Conservation (phyloP, 2,888 invertebrate species). For the Andricus curvator region DNA sequence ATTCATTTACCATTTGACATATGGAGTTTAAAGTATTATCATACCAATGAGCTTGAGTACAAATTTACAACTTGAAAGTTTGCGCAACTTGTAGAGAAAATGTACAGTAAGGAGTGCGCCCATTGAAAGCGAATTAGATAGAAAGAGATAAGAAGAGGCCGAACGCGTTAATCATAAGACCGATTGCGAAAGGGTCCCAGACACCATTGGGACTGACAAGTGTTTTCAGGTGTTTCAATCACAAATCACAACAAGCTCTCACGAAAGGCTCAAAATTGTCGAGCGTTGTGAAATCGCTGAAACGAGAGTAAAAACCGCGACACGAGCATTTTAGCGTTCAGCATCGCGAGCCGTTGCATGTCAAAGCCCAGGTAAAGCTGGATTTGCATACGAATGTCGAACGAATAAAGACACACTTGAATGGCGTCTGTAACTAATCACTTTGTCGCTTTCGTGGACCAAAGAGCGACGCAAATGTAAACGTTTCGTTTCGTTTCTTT, state of each 20-base stretch:
- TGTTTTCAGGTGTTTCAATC: slow-evolving; percentile 62
- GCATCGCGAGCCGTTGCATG: slow-evolving; percentile 49
- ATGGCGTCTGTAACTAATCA: slow-evolving; percentile 71
- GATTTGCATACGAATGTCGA: slow-evolving; percentile 73
- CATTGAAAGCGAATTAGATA: slow-evolving; percentile 9
- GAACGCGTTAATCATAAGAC: slow-evolving; percentile 34
- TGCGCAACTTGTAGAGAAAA: slow-evolving; percentile 25
- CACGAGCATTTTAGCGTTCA: slow-evolving; percentile 41
- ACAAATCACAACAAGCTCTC: slow-evolving; percentile 61
- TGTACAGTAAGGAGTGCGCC: slow-evolving; percentile 15
- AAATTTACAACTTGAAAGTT: neutral
- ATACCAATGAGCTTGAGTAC: slow-evolving; percentile 11
- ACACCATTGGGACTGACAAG: slow-evolving; percentile 55
- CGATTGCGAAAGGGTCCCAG: slow-evolving; percentile 16
- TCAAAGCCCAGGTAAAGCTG: slow-evolving; percentile 51
- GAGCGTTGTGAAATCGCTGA: slow-evolving; percentile 51
- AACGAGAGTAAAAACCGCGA: slow-evolving; percentile 49
- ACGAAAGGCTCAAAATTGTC: slow-evolving; percentile 45
- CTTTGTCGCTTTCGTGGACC: slow-evolving; percentile 46
- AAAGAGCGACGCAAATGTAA: slow-evolving; percentile 41
- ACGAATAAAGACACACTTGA: slow-evolving; percentile 63
- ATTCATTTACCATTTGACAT: neutral
- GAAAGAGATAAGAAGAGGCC: slow-evolving; percentile 10
- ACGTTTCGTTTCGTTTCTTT: slow-evolving; percentile 39
- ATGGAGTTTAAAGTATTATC: slow-evolving; percentile 2